phyloP scores from a whole-genome alignment of 2,888 invertebrate genomes.

The Drosophila greeni region DNA sequence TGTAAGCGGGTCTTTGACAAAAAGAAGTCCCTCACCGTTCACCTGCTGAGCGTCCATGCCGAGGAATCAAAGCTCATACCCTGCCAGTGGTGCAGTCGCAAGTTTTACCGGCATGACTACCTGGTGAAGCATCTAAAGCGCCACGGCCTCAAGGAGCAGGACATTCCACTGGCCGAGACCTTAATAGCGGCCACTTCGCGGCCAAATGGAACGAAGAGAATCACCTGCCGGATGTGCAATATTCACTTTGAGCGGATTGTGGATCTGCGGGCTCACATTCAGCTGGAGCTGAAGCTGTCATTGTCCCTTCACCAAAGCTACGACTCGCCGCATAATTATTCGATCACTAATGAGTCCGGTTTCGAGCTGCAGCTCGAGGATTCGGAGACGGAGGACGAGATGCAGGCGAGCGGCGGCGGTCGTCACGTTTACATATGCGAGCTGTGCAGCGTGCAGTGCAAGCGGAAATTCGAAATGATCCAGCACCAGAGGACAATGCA shows the following conservation, averaged over 20 bases:
- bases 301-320: conserved; percentile 56
- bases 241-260: conserved; percentile 62
- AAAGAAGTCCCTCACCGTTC: conserved; percentile 74
- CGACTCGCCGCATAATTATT: conserved; percentile 69
- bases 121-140: conserved; percentile 72
- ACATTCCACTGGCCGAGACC: conserved; percentile 68
- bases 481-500: conserved; percentile 76
- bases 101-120: conserved; percentile 73
- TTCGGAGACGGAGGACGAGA: conserved; percentile 78
- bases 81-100: conserved; percentile 75
- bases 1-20: conserved; percentile 68
- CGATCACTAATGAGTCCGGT: conserved; percentile 76
- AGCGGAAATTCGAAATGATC: conserved; percentile 75
- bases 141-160: conserved; percentile 64
- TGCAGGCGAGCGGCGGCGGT: conserved; percentile 11
- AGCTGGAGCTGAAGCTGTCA: conserved; percentile 57
- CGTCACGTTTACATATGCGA: conserved; percentile 67
- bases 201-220: conserved; percentile 71
- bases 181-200: conserved; percentile 65
- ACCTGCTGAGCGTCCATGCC: conserved; percentile 68
- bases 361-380: conserved; percentile 77
- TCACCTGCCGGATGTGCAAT: conserved; percentile 73
- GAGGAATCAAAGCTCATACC: conserved; percentile 69
- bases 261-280: conserved; percentile 67
- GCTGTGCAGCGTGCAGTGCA: conserved; percentile 71